These are phyloP conservation scores for Conchocele bisecta DNA, from an alignment of 2,888 invertebrate genomes.

Conservation along the genomic window DNA sequence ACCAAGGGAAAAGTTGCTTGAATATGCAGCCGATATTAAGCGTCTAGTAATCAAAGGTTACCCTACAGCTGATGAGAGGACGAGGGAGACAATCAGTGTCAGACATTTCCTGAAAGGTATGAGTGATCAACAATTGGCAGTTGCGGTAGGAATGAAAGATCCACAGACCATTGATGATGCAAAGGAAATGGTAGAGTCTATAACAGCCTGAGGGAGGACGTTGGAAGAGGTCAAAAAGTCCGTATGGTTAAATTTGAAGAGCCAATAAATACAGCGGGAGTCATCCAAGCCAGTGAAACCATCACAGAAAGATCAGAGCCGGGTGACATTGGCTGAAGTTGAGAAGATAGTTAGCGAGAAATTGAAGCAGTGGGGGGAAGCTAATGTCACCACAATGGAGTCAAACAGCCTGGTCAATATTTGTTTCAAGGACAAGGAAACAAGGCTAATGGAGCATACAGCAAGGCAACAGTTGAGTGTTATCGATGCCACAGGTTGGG, in stretches of 20 bases:
- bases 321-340: too few relatives aligned
- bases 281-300: too few relatives aligned
- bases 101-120: slow-evolving; percentile 44
- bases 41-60: slow-evolving; percentile 30
- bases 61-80: slow-evolving; percentile 32
- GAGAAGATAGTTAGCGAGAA: too few relatives aligned
- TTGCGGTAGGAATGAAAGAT: slow-evolving; percentile 11
- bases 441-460: too few relatives aligned
- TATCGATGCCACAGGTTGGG: too few relatives aligned
- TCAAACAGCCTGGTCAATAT: too few relatives aligned
- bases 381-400: too few relatives aligned
- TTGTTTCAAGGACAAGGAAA: too few relatives aligned
- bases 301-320: too few relatives aligned
- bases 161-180: slow-evolving; percentile 1
- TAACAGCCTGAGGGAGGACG: not conserved
- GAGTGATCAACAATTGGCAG: slow-evolving; percentile 26
- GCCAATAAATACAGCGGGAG: too few relatives aligned
- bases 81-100: slow-evolving; percentile 38
- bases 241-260: not conserved
- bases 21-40: slow-evolving; percentile 43
- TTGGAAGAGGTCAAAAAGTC: not conserved
- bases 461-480: too few relatives aligned
- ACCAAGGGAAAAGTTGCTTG: slow-evolving; percentile 32
- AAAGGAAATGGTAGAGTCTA: not conserved
- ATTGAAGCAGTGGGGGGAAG: too few relatives aligned